Conservation (phyloP, 2,113 vertebrate genomes). For the Dasyornis broadbenti region DNA sequence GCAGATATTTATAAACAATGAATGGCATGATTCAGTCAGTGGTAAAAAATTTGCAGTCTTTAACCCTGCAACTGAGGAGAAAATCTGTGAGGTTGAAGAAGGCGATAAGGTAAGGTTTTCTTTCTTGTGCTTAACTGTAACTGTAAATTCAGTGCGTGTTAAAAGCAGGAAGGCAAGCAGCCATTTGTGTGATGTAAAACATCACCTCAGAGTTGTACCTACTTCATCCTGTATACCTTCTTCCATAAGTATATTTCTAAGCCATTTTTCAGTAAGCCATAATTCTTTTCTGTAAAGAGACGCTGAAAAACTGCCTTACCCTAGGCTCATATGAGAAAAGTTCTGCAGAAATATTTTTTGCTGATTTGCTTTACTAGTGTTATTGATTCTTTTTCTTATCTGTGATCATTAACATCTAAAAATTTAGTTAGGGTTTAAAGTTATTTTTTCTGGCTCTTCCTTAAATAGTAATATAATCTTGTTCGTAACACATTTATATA, state of each 20-base stretch:
- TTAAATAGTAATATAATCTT: neutral
- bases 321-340: neutral
- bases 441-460: neutral
- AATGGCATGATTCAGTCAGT: conserved; percentile 82
- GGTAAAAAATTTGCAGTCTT: conserved; percentile 82
- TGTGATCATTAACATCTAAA: neutral
- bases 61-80: conserved; percentile 82
- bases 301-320: neutral
- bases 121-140: neutral
- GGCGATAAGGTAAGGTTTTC: conserved; percentile 74
- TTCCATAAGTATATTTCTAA: neutral
- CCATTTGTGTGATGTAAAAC: neutral
- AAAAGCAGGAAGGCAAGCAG: neutral
- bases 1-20: conserved; percentile 89
- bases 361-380: neutral
- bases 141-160: neutral
- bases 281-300: neutral
- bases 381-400: neutral
- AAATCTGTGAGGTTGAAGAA: conserved; percentile 86
- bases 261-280: neutral
- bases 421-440: too few species aligned
- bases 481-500: neutral
- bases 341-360: neutral
- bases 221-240: neutral
- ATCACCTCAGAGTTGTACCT: neutral